phyloP scores from a whole-genome alignment of 92 coral and sea anemone genomes.

The Montipora capitata region DNA sequence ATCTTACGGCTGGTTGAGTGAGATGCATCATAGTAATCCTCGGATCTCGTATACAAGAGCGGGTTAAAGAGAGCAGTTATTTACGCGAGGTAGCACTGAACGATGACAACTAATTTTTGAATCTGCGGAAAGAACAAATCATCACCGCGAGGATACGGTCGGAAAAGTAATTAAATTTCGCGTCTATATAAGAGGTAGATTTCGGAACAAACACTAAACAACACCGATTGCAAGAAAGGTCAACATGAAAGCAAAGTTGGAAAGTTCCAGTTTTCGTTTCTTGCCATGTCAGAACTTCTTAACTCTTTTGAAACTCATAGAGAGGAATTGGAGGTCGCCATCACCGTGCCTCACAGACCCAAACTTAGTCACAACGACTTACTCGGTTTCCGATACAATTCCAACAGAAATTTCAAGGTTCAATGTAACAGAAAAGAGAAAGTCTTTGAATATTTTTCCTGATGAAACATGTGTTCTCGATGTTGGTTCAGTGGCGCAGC shows the following conservation, averaged over 20 bases:
- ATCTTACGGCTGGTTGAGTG: neutral
- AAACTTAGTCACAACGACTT: conserved; percentile 16
- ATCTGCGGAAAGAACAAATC: conserved; percentile 17
- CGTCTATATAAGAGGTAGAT: neutral
- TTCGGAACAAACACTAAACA: neutral
- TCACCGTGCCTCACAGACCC: conserved; percentile 26
- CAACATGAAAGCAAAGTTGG: conserved; percentile 17
- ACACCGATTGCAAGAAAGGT: neutral
- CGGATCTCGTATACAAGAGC: neutral
- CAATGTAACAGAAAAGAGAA: neutral
- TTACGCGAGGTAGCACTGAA: neutral
- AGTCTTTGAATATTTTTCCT: neutral
- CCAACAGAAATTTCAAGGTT: conserved; percentile 2
- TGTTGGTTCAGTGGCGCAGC: conserved; percentile 38
- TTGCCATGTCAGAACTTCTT: conserved; percentile 17
- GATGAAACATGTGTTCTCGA: conserved; percentile 5
- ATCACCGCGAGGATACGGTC: neutral
- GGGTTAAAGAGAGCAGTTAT: neutral
- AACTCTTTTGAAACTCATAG: neutral
- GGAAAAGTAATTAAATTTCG: conserved; percentile 12
- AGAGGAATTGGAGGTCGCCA: neutral
- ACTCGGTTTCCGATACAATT: neutral
- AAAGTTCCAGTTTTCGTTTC: conserved; percentile 45
- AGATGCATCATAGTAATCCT: neutral
- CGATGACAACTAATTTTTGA: neutral